Evolutionary conservation across 2,113 vertebrate species (phyloP).

Genomic region (Labeo catla): DNA sequence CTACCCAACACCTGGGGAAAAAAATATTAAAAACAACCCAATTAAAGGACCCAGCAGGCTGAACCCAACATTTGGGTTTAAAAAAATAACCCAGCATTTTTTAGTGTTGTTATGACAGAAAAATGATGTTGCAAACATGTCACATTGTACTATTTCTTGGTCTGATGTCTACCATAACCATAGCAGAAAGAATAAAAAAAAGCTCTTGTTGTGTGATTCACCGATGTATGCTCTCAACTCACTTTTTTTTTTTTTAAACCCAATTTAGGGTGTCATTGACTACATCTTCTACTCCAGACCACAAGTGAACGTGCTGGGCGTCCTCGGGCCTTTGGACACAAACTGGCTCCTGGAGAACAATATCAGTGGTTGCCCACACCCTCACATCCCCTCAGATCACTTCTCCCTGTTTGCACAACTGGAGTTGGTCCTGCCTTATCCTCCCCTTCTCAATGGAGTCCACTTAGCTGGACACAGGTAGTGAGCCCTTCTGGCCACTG

Average conservation of each 20-base stretch:
- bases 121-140: not conserved
- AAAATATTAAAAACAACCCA: too few species aligned
- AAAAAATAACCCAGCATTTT: too few species aligned
- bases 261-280: conserved; percentile 93
- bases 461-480: conserved; percentile 96
- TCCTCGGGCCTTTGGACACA: conserved; percentile 94
- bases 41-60: too few species aligned
- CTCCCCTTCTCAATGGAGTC: conserved; percentile 91
- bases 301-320: conserved; percentile 93
- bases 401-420: conserved; percentile 98
- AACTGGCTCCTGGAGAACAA: conserved; percentile 97
- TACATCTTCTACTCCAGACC: conserved; percentile 99
- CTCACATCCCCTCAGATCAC: conserved; percentile 97
- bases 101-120: too few species aligned
- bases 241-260: conserved; percentile 2
- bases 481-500: conserved; percentile 79
- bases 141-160: not conserved
- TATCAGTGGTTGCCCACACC: conserved; percentile 94
- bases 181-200: not conserved
- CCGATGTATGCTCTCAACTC: not conserved
- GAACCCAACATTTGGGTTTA: too few species aligned
- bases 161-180: not conserved
- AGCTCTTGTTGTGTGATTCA: not conserved
- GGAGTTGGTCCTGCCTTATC: conserved; percentile 93
- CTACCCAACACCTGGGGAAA: too few species aligned